Percentiles rank a stretch among this genome's conserved stretches.
Evolutionary conservation across 2,888 invertebrate species (phyloP).

Genomic region (Stenichneumon culpator): DNA sequence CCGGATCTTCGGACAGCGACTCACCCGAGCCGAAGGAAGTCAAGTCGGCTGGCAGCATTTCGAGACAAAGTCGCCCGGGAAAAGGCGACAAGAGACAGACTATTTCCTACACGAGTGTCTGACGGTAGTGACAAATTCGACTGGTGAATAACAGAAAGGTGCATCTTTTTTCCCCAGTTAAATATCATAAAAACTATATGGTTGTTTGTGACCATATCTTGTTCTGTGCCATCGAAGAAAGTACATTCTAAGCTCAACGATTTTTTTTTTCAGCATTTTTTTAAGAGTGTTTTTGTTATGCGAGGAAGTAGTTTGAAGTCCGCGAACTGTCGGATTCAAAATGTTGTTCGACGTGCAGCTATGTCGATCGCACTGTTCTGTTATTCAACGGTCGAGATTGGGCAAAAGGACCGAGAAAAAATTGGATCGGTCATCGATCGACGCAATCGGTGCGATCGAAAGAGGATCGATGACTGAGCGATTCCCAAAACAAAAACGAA

Average conservation of each 20-base stretch:
- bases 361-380: neutral
- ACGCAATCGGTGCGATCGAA: neutral
- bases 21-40: slow-evolving; percentile 13
- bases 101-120: slow-evolving; percentile 78
- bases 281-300: neutral
- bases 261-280: neutral
- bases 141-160: neutral
- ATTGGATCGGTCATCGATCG: neutral
- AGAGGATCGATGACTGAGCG: neutral
- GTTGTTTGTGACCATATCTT: neutral
- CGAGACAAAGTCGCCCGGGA: neutral
- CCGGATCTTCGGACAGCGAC: slow-evolving; percentile 73
- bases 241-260: neutral
- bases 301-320: neutral
- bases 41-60: slow-evolving; percentile 2
- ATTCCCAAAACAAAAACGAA: neutral
- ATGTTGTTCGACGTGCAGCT: neutral
- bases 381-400: neutral
- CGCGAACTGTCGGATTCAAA: neutral
- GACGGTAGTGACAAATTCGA: slow-evolving; percentile 49
- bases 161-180: neutral
- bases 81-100: slow-evolving; percentile 67
- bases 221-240: slow-evolving; percentile 6
- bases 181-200: neutral
- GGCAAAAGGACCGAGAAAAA: neutral